phyloP scores from a whole-genome alignment of 2,797 vertebrate species.

The Paguma larvata region DNA sequence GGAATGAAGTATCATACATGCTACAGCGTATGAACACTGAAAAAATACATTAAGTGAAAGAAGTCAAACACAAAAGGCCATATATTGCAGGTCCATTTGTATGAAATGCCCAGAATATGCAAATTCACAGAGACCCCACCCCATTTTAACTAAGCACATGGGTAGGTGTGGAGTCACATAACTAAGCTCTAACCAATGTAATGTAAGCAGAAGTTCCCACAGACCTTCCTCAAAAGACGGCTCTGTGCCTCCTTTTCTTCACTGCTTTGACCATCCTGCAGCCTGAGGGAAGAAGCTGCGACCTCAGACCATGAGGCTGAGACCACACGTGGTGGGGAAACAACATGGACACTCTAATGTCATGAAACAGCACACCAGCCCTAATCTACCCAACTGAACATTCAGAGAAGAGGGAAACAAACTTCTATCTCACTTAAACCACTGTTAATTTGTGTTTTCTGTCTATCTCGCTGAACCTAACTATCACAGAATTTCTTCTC shows the following conservation, averaged over 20 bases:
- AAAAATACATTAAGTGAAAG: neutral
- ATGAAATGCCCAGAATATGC: neutral
- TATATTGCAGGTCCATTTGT: neutral
- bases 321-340: neutral
- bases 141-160: neutral
- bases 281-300: neutral
- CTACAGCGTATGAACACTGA: neutral
- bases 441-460: constrained; percentile 7
- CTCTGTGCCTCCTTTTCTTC: neutral
- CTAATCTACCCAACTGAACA: neutral
- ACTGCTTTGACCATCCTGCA: neutral
- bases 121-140: neutral
- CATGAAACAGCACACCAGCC: neutral
- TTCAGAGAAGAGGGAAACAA: neutral
- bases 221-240: neutral
- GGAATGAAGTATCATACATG: neutral
- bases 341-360: neutral
- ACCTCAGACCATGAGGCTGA: neutral
- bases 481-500: neutral
- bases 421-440: neutral
- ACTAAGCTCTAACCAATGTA: neutral
- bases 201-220: neutral
- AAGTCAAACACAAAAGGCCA: neutral
- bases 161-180: neutral
- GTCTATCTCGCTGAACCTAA: neutral